These are phyloP conservation scores for Gymnoscopelus microlampas DNA, from an alignment of 2,797 vertebrate genomes.

Conservation along the genomic window DNA sequence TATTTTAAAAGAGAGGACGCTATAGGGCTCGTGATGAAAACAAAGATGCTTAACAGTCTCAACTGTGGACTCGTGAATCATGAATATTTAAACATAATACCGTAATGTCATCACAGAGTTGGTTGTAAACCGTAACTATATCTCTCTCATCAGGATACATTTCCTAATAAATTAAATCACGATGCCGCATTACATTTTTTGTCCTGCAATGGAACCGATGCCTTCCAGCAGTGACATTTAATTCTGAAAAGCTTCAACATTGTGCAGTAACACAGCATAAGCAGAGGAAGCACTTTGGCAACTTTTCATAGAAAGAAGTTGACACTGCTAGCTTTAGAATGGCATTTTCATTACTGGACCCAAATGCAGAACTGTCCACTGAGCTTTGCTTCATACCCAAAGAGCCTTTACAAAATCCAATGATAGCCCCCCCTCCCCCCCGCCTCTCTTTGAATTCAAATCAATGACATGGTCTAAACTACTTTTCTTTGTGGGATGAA, in stretches of 20 bases:
- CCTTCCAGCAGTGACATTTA: neutral
- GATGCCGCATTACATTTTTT: too few species aligned
- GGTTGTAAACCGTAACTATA: too few species aligned
- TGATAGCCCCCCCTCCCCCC: neutral
- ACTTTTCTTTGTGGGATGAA: constrained; percentile 26
- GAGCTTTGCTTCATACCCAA: constrained; percentile 27
- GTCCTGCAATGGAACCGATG: too few species aligned
- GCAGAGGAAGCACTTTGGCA: neutral
- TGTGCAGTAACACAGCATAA: neutral
- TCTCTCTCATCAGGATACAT: too few species aligned
- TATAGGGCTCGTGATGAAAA: too few species aligned
- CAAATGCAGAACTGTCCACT: constrained; percentile 41
- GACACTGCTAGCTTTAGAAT: constrained; percentile 25
- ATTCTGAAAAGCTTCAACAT: neutral
- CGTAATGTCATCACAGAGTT: too few species aligned
- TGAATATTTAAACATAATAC: too few species aligned
- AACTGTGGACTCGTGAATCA: too few species aligned
- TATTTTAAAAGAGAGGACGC: too few species aligned
- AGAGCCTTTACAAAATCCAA: constrained; percentile 23
- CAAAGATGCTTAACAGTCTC: too few species aligned
- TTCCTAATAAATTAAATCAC: too few species aligned
- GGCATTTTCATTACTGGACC: constrained; percentile 51
- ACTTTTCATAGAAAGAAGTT: constrained; percentile 15
- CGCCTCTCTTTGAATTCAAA: constrained; percentile 49
- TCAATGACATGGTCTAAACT: constrained; percentile 14